Percentiles rank a stretch among this genome's conserved stretches.
Evolutionary conservation across 2,888 invertebrate species (phyloP).

Genomic region (Lithophane ornitopus): DNA sequence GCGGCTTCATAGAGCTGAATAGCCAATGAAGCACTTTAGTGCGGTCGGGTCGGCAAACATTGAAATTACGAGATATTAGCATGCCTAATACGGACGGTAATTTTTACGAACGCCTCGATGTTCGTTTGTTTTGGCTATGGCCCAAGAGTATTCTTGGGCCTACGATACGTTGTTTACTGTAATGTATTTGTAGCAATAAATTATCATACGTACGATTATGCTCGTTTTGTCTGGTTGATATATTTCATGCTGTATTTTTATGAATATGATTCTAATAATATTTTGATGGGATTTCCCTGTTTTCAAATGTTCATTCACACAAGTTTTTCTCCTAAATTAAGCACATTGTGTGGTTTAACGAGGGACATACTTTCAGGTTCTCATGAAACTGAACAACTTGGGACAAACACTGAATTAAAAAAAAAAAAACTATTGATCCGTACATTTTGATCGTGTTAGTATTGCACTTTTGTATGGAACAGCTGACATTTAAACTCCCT

Average conservation of each 20-base stretch:
- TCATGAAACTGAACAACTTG: neutral
- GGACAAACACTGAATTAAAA: neutral
- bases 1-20: constrained; percentile 71
- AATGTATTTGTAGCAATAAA: constrained; percentile 36
- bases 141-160: constrained; percentile 45
- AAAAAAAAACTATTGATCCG: neutral
- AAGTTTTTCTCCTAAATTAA: neutral
- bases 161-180: constrained; percentile 46
- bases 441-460: neutral
- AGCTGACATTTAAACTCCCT: neutral
- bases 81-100: constrained; percentile 47
- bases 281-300: neutral
- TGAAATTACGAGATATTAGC: constrained; percentile 62
- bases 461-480: neutral
- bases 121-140: constrained; percentile 53
- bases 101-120: constrained; percentile 47
- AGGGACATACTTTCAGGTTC: neutral
- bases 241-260: neutral
- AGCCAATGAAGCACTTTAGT: constrained; percentile 73
- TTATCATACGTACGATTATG: constrained; percentile 27
- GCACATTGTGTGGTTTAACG: neutral
- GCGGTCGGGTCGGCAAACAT: constrained; percentile 61
- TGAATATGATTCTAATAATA: neutral
- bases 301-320: neutral
- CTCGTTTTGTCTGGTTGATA: constrained; percentile 2